Percentiles rank a stretch among this genome's conserved stretches.
Evolutionary conservation across 2,888 invertebrate genomes (phyloP).

Genomic region (Cordilura impudica): DNA sequence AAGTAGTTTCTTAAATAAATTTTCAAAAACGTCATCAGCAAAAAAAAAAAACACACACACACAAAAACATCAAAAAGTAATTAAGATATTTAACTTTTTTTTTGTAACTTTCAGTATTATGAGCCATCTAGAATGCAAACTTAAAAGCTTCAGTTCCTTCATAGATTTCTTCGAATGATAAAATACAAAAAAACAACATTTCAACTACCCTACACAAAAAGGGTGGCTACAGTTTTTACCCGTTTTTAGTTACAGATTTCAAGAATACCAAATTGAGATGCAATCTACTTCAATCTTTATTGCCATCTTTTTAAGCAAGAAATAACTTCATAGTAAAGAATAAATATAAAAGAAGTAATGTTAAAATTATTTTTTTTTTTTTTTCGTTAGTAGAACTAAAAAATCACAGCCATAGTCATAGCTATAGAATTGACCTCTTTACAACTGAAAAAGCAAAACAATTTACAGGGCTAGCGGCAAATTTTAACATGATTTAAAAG

Average conservation of each 20-base stretch:
- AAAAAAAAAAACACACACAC: too few species aligned
- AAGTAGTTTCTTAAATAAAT: neutral
- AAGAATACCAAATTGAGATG: neutral
- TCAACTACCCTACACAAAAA: slow-evolving; percentile 36
- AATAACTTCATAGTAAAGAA: neutral
- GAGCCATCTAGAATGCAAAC: too few species aligned
- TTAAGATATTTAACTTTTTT: too few species aligned
- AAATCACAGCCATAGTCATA: slow-evolving; percentile 40
- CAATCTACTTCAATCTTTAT: slow-evolving; percentile 1
- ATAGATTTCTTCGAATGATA: neutral
- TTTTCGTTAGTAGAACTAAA: slow-evolving; percentile 17
- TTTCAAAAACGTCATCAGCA: too few species aligned
- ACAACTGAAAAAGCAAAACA: slow-evolving; percentile 40
- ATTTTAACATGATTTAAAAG: slow-evolving; percentile 53
- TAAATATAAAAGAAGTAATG: neutral
- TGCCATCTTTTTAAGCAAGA: neutral
- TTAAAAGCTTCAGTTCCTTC: neutral
- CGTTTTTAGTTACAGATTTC: neutral
- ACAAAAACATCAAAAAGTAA: neutral
- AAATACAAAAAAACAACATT: slow-evolving; percentile 39
- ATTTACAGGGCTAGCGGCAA: slow-evolving; percentile 53
- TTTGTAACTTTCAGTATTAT: too few species aligned
- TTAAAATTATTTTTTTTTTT: slow-evolving; percentile 24
- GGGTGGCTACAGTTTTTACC: neutral
- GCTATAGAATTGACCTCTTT: slow-evolving; percentile 58